phyloP scores from a whole-genome alignment of 2,797 vertebrate genomes.

The Picus viridis region DNA sequence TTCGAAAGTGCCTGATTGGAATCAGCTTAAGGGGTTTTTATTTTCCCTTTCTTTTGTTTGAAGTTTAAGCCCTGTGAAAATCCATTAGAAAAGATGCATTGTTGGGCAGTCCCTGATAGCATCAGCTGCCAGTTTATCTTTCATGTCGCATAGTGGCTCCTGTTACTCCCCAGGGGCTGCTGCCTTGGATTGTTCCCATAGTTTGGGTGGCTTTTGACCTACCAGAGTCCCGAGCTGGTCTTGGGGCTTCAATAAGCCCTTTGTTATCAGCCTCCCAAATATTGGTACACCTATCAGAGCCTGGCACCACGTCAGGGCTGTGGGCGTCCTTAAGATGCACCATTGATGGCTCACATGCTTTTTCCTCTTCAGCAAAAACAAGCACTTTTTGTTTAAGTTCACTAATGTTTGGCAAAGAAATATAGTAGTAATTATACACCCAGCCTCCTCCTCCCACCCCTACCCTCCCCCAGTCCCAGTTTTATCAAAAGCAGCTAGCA shows the following conservation, averaged over 20 bases:
- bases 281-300: slow-evolving; percentile 62
- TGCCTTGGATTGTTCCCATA: slow-evolving; percentile 77
- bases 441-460: slow-evolving; percentile 34
- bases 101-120: slow-evolving; percentile 7
- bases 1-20: neutral
- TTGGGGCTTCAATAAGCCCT: slow-evolving; percentile 76
- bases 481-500: slow-evolving; percentile 70
- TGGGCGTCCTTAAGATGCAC: slow-evolving; percentile 77
- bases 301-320: slow-evolving; percentile 71
- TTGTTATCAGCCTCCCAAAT: slow-evolving; percentile 75
- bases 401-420: slow-evolving; percentile 82
- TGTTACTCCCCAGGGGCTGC: slow-evolving; percentile 74
- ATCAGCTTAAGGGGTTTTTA: slow-evolving; percentile 12
- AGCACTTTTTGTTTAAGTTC: slow-evolving; percentile 83
- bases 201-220: slow-evolving; percentile 76
- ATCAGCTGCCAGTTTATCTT: slow-evolving; percentile 70
- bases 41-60: slow-evolving; percentile 42
- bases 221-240: slow-evolving; percentile 53
- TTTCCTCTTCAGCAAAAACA: slow-evolving; percentile 77
- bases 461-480: neutral
- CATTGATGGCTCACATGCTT: slow-evolving; percentile 79
- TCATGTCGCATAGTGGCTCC: slow-evolving; percentile 57
- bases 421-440: slow-evolving; percentile 75
- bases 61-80: slow-evolving; percentile 56
- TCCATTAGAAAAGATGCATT: slow-evolving; percentile 56